Evolutionary conservation across 1,140 invertebrate genomes (phyloP).

Genomic region (Manduca sexta): DNA sequence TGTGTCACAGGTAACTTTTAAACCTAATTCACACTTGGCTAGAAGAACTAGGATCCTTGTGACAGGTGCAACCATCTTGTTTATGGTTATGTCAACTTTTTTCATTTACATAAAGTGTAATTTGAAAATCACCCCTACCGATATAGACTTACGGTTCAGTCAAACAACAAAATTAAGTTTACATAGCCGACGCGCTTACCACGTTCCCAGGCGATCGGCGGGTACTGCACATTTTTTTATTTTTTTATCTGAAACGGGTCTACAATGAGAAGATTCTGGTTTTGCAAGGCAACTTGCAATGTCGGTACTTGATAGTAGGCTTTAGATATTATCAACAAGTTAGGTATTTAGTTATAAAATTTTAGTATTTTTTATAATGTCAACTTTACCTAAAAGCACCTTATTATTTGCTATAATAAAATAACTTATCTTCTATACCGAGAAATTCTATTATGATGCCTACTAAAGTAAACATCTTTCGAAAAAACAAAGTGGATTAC

Average conservation of each 20-base stretch:
- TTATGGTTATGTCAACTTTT: slow-evolving; percentile 51
- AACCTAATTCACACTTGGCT: slow-evolving; percentile 19
- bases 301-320: slow-evolving; percentile 14
- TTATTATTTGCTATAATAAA: no score
- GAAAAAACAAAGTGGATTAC: no score
- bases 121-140: slow-evolving; percentile 42
- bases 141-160: slow-evolving; percentile 34
- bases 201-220: slow-evolving; percentile 61
- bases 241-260: slow-evolving; percentile 58
- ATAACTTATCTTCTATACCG: no score
- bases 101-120: slow-evolving; percentile 17
- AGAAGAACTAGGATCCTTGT: slow-evolving; percentile 38
- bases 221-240: slow-evolving; percentile 50
- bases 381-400: no score
- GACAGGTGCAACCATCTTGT: slow-evolving; percentile 57
- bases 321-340: slow-evolving; percentile 11
- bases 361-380: not conserved
- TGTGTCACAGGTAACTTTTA: not conserved
- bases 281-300: slow-evolving; percentile 60
- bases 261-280: slow-evolving; percentile 68
- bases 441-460: no score
- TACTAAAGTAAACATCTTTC: no score
- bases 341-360: not conserved
- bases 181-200: slow-evolving; percentile 39
- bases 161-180: slow-evolving; percentile 35